Evolutionary conservation across 2,888 invertebrate species (phyloP), one percentile per base, ranked within the genome.

Genomic region (Carabus problematicus): DNA sequence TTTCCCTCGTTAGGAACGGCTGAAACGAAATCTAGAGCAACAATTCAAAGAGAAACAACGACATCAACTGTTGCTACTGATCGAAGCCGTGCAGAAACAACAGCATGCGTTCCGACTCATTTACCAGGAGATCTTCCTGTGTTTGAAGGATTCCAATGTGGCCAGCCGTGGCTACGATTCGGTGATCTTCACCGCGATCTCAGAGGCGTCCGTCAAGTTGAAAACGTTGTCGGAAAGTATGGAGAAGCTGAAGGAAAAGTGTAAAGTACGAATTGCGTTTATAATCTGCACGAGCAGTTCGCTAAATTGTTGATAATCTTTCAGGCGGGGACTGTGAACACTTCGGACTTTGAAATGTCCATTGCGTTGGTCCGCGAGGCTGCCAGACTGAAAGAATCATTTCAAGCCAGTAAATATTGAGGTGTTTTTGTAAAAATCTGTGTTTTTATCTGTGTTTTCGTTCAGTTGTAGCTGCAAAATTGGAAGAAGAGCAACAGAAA

Each of bases 11-110:
- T 80, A 79, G 70, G 84, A 85, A 71, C 83, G 85, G 63, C 84
- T 84, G 81, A 83, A 85, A 69, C 82, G 79, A 72, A 82, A 85
- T 73, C 78, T 85, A 69, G 85, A 86, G 74, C 82, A 86, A 75
- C 83, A 85, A 75, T 83, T 83, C 64, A 84, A 80, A 75, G 77
- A 79, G 73, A 75, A 73, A 71, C 73, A 75, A 68, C 75, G 74
- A 55, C 73, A 75, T 68, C 45, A 75, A 61, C 54, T 79, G 11
- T 73, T 72, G 39, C 72, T 72, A 39, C 72, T 75, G 42, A 75
- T 87, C 72, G 85, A 87, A n/a, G 82, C 84, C 0, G 84, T 89
- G 14, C 84, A 85, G 29, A 83, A 84, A 52, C 85, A 85, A 72
- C 87, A 89, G 72, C 82, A 83, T 0, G 85, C 84, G 74, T 88